These are phyloP conservation scores for Euthynnus affinis DNA, from an alignment of 2,797 vertebrate genomes.

Conservation along the genomic window DNA sequence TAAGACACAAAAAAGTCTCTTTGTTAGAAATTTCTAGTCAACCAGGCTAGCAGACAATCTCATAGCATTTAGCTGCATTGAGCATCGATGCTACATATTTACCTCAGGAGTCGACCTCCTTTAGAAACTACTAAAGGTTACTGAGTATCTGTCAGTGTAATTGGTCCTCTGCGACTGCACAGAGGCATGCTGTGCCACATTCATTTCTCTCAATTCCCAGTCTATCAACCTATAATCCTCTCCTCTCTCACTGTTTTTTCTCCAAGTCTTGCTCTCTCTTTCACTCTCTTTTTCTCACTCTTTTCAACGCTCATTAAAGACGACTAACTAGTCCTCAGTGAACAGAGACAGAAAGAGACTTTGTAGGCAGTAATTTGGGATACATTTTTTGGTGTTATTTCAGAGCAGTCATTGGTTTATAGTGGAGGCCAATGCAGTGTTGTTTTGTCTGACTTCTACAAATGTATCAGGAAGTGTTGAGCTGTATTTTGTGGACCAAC, in stretches of 20 bases:
- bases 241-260: constrained; percentile 6
- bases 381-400: no score
- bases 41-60: constrained; percentile 17
- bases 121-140: constrained; percentile 68
- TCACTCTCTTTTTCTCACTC: constrained; percentile 4
- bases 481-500: no score
- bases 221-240: constrained; percentile 27
- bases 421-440: no score
- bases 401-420: no score
- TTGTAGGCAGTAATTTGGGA: constrained; percentile 48
- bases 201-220: constrained; percentile 51
- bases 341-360: constrained; percentile 35
- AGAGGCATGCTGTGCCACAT: constrained; percentile 12
- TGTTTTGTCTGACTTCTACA: no score
- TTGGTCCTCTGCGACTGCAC: constrained; percentile 57
- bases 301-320: constrained; percentile 57
- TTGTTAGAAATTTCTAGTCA: constrained; percentile 29
- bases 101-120: constrained; percentile 55
- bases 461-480: no score
- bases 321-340: constrained; percentile 11
- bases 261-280: constrained; percentile 4
- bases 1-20: constrained; percentile 28
- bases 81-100: constrained; percentile 49
- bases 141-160: constrained; percentile 63
- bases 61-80: constrained; percentile 31